Evolutionary conservation across 2,113 vertebrate genomes (phyloP).

Genomic region (Callaeas wilsoni): DNA sequence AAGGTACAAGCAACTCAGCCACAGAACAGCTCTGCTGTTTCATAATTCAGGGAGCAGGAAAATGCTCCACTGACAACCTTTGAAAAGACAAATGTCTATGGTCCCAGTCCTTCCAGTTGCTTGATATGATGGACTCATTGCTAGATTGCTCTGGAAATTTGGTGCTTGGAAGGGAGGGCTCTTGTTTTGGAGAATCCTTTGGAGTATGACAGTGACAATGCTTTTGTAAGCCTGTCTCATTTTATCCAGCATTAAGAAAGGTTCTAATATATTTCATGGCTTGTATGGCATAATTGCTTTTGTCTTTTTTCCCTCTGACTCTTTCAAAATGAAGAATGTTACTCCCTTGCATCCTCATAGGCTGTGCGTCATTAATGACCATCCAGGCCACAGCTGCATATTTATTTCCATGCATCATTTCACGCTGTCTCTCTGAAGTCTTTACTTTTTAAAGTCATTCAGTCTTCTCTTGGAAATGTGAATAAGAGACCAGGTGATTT

Average conservation of each 20-base stretch:
- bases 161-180: neutral
- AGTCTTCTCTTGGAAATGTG: neutral
- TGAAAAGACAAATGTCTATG: neutral
- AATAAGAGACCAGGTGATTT: neutral
- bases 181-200: neutral
- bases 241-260: neutral
- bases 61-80: neutral
- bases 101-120: neutral
- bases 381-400: neutral
- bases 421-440: neutral
- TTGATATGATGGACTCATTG: neutral
- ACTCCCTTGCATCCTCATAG: neutral
- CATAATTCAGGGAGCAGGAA: neutral
- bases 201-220: neutral
- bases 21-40: neutral
- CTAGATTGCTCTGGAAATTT: neutral
- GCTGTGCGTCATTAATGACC: neutral
- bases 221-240: neutral
- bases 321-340: neutral
- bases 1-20: neutral
- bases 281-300: neutral
- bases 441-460: neutral
- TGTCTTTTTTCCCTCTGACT: neutral
- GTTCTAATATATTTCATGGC: neutral
- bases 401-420: neutral